Conservation (phyloP, 1,140 invertebrate genomes). For the Aphidius gifuensis region DNA sequence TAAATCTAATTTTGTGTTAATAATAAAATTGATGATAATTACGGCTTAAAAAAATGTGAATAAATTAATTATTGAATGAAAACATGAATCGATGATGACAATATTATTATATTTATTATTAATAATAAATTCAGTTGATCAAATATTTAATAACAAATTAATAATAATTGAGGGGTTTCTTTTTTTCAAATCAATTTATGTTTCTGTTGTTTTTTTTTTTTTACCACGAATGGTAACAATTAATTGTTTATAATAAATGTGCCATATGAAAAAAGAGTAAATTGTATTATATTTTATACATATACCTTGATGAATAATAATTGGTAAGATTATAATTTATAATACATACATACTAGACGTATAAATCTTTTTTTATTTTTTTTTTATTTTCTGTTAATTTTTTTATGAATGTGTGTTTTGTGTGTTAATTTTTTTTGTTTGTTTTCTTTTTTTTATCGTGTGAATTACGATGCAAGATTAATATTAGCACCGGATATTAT, state of each 20-base stretch:
- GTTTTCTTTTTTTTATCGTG: slow-evolving; percentile 12
- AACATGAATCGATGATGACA: too few species aligned
- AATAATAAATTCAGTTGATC: slow-evolving; percentile 29
- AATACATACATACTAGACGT: slow-evolving; percentile 54
- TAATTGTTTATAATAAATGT: slow-evolving; percentile 49
- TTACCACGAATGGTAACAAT: slow-evolving; percentile 36
- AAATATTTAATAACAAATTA: slow-evolving; percentile 4
- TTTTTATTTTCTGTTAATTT: background rate
- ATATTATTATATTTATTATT: slow-evolving; percentile 12
- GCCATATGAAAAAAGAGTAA: slow-evolving; percentile 53
- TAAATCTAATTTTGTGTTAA: too few species aligned
- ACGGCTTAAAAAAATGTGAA: too few species aligned
- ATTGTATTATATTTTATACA: slow-evolving; percentile 49
- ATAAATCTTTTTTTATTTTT: slow-evolving; percentile 36
- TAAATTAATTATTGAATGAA: too few species aligned
- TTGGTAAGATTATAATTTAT: slow-evolving; percentile 53
- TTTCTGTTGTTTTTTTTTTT: slow-evolving; percentile 35
- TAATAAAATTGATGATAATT: too few species aligned
- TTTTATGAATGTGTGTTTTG: too few species aligned
- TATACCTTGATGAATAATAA: slow-evolving; percentile 46
- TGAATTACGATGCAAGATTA: slow-evolving; percentile 48
- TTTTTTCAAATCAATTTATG: slow-evolving; percentile 34
- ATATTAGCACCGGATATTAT: slow-evolving; percentile 43
- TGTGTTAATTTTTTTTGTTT: too few species aligned
- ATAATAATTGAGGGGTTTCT: slow-evolving; percentile 33